Base-by-base conservation (phyloP, 2,797 vertebrate species). In the Sarcophilus harrisii region DNA sequence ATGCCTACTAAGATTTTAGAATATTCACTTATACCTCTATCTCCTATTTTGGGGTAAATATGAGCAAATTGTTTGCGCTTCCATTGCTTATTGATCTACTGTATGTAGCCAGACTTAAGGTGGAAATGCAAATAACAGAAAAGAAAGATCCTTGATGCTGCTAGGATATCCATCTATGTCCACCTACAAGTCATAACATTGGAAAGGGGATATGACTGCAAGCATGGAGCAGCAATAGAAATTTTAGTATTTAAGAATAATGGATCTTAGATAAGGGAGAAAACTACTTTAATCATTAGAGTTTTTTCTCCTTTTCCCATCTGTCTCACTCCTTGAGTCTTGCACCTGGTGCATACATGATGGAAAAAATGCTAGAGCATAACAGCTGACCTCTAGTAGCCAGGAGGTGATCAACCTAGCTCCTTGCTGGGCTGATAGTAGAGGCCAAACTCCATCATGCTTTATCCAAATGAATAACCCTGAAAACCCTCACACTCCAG, bases 381-480 rank as follows among this genome's bases (percentile, higher is more conserved):
- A 58, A 87, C 6, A 13, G 30, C 29, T 81, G 66, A 92, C 91
- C 45, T 58, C 73, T 29, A 0, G 10, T 57, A 30, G 21, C 60
- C 52, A 12, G 62, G 45, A 58, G 94, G 62, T 73, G 16, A 45
- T 57, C 58, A 11, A 57, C 55, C 28, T 38, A 66, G 49, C 55
- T 92, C 54, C 38, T 93, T 38, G 38, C 32, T 93, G 30, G 91
- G 87, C 28, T 81, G 81, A 93, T 93, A 45, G 66, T 45, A 87
- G 38, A 90, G 14, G 12, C 30, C 62, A 90, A 52, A 60, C 1
- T 21, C 3, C 8, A 58, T 11, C 49, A 14, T 57, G 57, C 81
- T 96, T 90, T 30, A 57, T 30, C 91, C 55, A 93, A 91, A 89
- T 14, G 87, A 91, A 58, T 96, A 52, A 93, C 91, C 66, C 28